phyloP scores from a whole-genome alignment of 2,113 vertebrate genomes.

The Neodontobutis hainanensis region DNA sequence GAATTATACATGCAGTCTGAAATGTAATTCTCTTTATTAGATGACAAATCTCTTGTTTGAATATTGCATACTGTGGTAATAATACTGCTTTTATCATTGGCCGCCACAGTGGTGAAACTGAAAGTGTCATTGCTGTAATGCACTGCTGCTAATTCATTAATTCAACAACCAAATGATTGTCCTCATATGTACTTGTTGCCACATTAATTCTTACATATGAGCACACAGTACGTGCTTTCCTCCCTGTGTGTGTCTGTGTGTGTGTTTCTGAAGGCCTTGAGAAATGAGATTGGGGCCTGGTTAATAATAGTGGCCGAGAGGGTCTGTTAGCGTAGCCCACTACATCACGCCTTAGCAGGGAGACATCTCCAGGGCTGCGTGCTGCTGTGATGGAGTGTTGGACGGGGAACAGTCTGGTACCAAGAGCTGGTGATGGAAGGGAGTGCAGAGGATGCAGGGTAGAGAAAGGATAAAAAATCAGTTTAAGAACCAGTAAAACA shows the following conservation, averaged over 20 bases:
- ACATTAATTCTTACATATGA: constrained; percentile 53
- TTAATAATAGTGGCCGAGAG: constrained; percentile 74
- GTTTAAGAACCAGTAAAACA: constrained; percentile 16
- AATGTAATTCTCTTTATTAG: constrained; percentile 78
- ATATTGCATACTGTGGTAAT: constrained; percentile 75
- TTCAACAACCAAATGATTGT: constrained; percentile 61
- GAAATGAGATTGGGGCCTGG: constrained; percentile 62
- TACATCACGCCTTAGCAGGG: constrained; percentile 72
- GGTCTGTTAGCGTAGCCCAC: constrained; percentile 71
- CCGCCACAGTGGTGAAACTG: constrained; percentile 41
- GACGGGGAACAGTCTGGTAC: constrained; percentile 51
- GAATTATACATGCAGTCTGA: constrained; percentile 70
- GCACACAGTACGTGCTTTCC: constrained; percentile 36
- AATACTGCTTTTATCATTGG: constrained; percentile 70
- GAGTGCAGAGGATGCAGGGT: constrained; percentile 48
- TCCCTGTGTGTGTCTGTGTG: constrained; percentile 1
- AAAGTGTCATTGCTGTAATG: constrained; percentile 60
- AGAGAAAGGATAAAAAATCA: constrained; percentile 49
- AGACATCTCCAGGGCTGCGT: constrained; percentile 72
- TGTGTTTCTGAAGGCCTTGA: constrained; percentile 61
- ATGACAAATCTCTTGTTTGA: constrained; percentile 75
- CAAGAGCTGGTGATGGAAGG: constrained; percentile 61
- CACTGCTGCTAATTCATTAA: constrained; percentile 66
- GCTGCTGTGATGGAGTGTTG: constrained; percentile 69
- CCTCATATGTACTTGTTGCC: constrained; percentile 53